Evolutionary conservation across 2,888 invertebrate species (phyloP).

Genomic region (Gari tellinella): DNA sequence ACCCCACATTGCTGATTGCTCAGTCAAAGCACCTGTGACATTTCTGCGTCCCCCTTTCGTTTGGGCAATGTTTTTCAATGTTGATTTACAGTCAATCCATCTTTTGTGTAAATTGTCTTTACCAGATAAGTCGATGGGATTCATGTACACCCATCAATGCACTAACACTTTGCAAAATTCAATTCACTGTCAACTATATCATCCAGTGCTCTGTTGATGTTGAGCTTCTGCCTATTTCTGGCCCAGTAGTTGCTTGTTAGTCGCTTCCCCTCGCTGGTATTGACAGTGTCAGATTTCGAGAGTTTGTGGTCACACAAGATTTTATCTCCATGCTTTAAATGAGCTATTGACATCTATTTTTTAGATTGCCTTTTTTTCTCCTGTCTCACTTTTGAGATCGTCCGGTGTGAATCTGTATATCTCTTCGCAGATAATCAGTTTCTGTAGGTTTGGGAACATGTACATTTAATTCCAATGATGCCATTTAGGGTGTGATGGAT

Average conservation of each 20-base stretch:
- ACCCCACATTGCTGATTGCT: no score
- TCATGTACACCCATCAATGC: neutral
- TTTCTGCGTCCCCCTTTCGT: constrained; percentile 9
- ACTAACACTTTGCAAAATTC: constrained; percentile 6
- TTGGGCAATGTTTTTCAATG: neutral
- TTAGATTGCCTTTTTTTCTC: neutral
- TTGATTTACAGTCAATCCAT: constrained; percentile 15
- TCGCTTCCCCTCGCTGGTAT: constrained; percentile 1
- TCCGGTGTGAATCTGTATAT: constrained; percentile 37
- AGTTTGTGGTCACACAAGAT: neutral
- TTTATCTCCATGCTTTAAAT: constrained; percentile 10
- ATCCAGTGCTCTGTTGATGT: constrained; percentile 4
- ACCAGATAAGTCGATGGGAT: constrained; percentile 10
- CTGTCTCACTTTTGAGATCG: constrained; percentile 25
- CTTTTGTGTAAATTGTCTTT: neutral
- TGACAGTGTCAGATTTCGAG: neutral
- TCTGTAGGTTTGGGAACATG: constrained; percentile 5
- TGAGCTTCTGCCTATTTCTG: constrained; percentile 12
- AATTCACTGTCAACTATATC: constrained; percentile 2
- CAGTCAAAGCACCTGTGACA: constrained; percentile 1
- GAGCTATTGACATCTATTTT: neutral
- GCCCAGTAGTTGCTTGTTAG: constrained; percentile 42
- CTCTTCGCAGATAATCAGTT: constrained; percentile 36
- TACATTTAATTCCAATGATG: neutral
- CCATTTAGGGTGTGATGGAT: constrained; percentile 18